Percentiles rank a stretch among this genome's conserved stretches.
Conservation (phyloP, 2,797 vertebrate species). For the Alosa sapidissima region DNA sequence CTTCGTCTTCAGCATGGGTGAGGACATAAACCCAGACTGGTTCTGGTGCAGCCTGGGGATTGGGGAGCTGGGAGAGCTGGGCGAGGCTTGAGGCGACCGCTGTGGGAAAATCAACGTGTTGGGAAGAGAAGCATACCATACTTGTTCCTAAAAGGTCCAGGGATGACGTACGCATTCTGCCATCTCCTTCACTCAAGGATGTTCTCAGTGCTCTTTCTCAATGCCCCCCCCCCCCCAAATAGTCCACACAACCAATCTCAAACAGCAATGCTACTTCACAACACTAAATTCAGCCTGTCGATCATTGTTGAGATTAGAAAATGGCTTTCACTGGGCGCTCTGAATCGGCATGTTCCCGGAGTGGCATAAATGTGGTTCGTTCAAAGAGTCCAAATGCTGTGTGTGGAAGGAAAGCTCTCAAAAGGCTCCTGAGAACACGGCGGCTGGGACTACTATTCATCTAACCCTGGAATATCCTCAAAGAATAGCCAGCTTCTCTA, state of each 20-base stretch:
- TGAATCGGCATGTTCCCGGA: background rate
- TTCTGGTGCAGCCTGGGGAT: background rate
- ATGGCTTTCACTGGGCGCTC: background rate
- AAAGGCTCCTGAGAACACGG: background rate
- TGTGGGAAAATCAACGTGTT: background rate
- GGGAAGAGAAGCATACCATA: background rate
- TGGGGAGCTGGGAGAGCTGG: background rate
- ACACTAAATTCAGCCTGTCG: too few species aligned
- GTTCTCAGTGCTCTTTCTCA: background rate
- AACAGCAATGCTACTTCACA: background rate
- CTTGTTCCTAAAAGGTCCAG: background rate
- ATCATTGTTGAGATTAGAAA: background rate
- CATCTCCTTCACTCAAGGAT: background rate
- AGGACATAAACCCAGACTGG: background rate
- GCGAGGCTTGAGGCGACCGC: background rate
- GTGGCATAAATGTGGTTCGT: background rate
- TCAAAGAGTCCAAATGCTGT: background rate
- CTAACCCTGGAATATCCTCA: background rate
- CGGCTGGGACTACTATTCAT: background rate
- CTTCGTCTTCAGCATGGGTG: background rate
- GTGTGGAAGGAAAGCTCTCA: background rate
- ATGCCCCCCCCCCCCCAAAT: background rate
- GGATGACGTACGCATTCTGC: background rate
- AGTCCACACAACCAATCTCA: background rate
- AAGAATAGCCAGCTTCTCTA: background rate